phyloP scores from a whole-genome alignment of 2,888 invertebrate genomes.

The Cheilosia grossa region DNA sequence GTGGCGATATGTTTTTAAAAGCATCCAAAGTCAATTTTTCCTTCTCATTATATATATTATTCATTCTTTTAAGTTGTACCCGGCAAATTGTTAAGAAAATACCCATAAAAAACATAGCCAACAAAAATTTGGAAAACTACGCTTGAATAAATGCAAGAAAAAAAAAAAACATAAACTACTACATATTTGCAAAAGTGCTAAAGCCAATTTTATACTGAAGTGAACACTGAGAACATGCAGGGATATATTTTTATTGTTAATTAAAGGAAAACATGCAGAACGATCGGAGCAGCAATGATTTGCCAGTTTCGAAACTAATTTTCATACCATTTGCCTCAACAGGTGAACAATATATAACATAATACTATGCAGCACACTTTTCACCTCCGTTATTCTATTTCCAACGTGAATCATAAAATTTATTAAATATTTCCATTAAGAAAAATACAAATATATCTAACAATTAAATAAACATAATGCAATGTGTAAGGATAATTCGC shows the following conservation, averaged over 20 bases:
- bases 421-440: constrained; percentile 45
- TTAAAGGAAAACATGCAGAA: constrained; percentile 21
- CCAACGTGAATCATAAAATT: constrained; percentile 45
- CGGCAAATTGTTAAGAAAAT: no score
- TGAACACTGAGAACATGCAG: no score
- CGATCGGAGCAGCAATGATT: constrained; percentile 22
- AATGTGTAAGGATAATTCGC: constrained; percentile 49
- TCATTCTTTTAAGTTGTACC: no score
- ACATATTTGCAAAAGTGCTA: no score
- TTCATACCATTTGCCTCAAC: constrained; percentile 1
- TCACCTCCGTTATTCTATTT: constrained; percentile 54
- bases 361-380: constrained; percentile 32
- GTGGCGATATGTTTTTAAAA: no score
- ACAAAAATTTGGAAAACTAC: no score
- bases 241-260: background rate
- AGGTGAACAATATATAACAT: constrained; percentile 54
- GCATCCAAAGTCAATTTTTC: no score
- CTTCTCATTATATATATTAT: no score
- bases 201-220: no score
- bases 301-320: background rate
- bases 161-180: no score
- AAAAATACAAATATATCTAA: constrained; percentile 7
- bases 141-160: no score
- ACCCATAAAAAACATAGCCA: no score
- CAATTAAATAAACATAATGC: constrained; percentile 26